Percentiles rank a stretch among this genome's conserved stretches.
Conservation (phyloP, 2,797 vertebrate genomes). For the Nyctalus aviator region DNA sequence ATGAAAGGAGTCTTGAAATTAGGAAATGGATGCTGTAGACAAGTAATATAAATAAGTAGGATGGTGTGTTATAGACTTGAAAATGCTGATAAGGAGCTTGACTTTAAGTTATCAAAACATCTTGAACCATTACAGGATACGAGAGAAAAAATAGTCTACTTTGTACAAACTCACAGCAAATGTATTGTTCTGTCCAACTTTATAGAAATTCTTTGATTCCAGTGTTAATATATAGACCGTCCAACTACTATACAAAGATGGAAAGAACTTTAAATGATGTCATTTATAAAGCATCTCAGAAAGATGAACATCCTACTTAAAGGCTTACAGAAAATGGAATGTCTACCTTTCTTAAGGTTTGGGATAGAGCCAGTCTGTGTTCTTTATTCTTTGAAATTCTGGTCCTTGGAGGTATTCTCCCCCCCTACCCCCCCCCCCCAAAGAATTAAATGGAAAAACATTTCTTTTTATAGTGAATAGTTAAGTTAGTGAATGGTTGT, state of each 20-base stretch:
- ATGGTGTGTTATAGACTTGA: background rate
- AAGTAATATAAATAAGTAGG: background rate
- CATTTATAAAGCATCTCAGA: background rate
- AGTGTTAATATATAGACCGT: background rate
- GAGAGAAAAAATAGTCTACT: background rate
- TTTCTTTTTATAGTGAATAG: background rate
- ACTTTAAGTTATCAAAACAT: conserved; percentile 1
- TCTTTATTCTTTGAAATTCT: conserved; percentile 5
- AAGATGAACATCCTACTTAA: background rate
- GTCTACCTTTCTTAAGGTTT: background rate
- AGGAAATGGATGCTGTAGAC: background rate
- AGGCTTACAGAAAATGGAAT: background rate
- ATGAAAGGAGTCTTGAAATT: background rate
- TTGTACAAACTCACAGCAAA: background rate
- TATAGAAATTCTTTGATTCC: conserved; percentile 42
- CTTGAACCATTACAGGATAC: background rate
- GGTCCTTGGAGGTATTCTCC: background rate
- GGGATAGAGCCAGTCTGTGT: background rate
- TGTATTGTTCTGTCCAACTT: background rate
- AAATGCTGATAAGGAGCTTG: background rate
- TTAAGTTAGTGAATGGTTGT: conserved; percentile 42
- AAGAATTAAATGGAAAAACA: conserved; percentile 3
- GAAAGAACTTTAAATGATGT: background rate
- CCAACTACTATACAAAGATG: background rate
- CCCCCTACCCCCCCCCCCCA: too few relatives aligned